A percentile compares a stretch with the other conserved stretches of the same genome.
phyloP scores from a whole-genome alignment of 2,797 vertebrate genomes.

The Nasua narica region DNA sequence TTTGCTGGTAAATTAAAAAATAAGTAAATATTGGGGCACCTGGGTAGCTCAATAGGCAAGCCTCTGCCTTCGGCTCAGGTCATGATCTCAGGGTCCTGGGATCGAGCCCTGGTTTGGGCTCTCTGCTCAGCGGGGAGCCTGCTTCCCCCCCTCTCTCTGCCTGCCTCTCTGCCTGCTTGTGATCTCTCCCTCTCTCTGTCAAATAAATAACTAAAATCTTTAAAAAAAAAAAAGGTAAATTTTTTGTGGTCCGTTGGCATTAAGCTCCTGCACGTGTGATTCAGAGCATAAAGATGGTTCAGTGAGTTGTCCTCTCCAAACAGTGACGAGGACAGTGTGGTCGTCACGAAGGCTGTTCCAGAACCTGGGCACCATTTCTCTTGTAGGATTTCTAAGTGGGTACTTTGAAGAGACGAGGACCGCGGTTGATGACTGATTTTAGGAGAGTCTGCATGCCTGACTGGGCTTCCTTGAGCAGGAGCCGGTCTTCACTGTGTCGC shows the following conservation, averaged over 20 bases:
- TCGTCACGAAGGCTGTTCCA: background rate
- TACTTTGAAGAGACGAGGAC: background rate
- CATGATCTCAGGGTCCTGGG: no score
- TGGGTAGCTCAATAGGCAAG: no score
- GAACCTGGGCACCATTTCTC: background rate
- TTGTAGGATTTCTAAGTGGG: background rate
- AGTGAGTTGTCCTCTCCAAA: background rate
- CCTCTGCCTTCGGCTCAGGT: no score
- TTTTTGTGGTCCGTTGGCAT: background rate
- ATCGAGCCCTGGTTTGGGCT: no score
- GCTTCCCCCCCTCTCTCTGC: no score
- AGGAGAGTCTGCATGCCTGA: background rate
- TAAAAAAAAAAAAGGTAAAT: no score
- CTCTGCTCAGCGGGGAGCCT: no score
- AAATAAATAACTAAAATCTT: no score
- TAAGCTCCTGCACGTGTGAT: background rate
- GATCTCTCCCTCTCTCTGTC: no score
- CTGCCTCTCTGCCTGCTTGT: no score
- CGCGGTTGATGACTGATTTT: background rate
- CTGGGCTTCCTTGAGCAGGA: rapidly evolving
- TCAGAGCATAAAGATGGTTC: background rate
- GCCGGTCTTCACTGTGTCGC: background rate
- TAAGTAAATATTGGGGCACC: background rate
- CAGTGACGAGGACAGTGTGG: background rate
- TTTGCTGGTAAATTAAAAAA: background rate